phyloP scores from a whole-genome alignment of 2,888 invertebrate genomes.

The Apomyelois bistriatella region DNA sequence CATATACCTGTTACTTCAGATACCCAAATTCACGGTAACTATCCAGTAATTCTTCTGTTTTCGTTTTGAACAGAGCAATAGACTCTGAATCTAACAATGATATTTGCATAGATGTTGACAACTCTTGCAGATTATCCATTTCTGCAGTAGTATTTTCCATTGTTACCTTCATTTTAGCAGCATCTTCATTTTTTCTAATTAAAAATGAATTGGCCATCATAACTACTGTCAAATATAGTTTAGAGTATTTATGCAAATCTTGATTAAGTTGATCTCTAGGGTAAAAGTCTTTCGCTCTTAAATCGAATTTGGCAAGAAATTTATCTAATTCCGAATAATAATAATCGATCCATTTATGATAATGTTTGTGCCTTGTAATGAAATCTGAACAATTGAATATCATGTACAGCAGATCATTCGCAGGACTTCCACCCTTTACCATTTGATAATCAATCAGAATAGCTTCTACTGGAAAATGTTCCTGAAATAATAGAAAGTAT shows the following conservation, averaged over 20 bases:
- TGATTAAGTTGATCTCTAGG: slow-evolving; percentile 35
- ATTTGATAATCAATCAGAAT: slow-evolving; percentile 44
- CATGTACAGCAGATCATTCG: slow-evolving; percentile 33
- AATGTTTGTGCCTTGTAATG: slow-evolving; percentile 30
- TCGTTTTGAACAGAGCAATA: slow-evolving; percentile 18
- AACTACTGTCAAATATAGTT: slow-evolving; percentile 18
- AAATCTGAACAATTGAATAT: slow-evolving; percentile 41
- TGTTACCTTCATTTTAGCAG: slow-evolving; percentile 20
- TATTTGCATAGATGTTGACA: slow-evolving; percentile 2
- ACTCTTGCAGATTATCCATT: background rate
- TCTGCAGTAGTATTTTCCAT: slow-evolving; percentile 7
- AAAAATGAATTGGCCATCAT: slow-evolving; percentile 19
- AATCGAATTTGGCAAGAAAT: slow-evolving; percentile 26
- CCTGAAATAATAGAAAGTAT: slow-evolving; percentile 28
- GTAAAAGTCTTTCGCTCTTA: slow-evolving; percentile 31
- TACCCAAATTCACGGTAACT: slow-evolving; percentile 26
- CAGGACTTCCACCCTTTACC: slow-evolving; percentile 33
- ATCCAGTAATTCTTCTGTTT: slow-evolving; percentile 24
- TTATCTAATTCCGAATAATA: slow-evolving; percentile 32
- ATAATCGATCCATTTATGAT: slow-evolving; percentile 26
- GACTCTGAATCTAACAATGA: slow-evolving; percentile 12
- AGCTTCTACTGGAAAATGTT: slow-evolving; percentile 25
- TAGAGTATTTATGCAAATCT: slow-evolving; percentile 32
- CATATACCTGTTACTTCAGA: background rate
- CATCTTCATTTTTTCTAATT: slow-evolving; percentile 26